Percentiles rank a stretch among this genome's conserved stretches.
Evolutionary conservation across 1,140 invertebrate species (phyloP).

Genomic region (Drosophila simulans): DNA sequence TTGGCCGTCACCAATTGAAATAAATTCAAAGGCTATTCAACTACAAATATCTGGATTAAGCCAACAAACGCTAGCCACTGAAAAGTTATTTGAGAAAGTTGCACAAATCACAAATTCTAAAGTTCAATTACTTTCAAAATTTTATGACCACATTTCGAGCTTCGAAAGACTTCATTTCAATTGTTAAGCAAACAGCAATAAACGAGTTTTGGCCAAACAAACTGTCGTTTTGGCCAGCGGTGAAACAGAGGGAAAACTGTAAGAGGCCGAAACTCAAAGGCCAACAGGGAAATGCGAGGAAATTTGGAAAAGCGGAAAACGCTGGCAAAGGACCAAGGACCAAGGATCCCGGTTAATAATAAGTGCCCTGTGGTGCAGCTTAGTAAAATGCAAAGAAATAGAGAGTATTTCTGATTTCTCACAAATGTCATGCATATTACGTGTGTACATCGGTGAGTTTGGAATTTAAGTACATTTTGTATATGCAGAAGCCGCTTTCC

Average conservation of each 20-base stretch:
- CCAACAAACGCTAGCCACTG: no score
- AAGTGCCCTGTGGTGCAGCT: constrained; percentile 50
- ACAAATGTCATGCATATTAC: constrained; percentile 4
- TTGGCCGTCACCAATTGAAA: no score
- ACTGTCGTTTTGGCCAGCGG: constrained; percentile 10
- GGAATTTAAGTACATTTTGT: constrained; percentile 42
- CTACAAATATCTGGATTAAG: no score
- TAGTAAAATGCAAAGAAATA: constrained; percentile 10
- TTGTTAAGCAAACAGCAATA: constrained; percentile 30
- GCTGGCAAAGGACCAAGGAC: constrained; percentile 5
- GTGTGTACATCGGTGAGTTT: constrained; percentile 23
- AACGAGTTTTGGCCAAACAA: constrained; percentile 30
- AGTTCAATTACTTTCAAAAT: background rate
- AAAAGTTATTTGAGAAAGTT: background rate
- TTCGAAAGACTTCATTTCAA: constrained; percentile 1
- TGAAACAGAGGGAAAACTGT: constrained; percentile 11
- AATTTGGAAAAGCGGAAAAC: background rate
- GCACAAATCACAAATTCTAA: background rate
- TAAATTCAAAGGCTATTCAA: no score
- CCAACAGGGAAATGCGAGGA: background rate
- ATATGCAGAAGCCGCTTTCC: constrained; percentile 47
- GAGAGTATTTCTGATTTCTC: constrained; percentile 26
- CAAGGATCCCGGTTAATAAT: constrained; percentile 12
- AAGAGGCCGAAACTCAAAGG: constrained; percentile 2
- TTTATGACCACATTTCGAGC: background rate